Evolutionary conservation across 2,888 invertebrate genomes (phyloP).

Genomic region (Protophormia terraenovae): DNA sequence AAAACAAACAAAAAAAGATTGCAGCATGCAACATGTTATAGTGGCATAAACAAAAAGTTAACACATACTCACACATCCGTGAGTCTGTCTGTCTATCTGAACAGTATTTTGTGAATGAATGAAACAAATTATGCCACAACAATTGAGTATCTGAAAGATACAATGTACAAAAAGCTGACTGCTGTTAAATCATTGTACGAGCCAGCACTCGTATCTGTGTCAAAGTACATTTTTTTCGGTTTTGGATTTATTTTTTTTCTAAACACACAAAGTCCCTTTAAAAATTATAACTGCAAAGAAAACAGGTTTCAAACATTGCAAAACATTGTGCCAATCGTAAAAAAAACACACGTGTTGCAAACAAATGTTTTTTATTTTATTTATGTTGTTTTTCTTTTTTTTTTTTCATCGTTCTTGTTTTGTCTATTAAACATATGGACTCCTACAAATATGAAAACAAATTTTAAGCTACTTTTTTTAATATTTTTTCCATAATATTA

Average conservation of each 20-base stretch:
- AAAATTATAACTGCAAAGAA: constrained; percentile 8
- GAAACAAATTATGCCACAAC: constrained; percentile 53
- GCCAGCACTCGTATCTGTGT: constrained; percentile 39
- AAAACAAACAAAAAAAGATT: constrained; percentile 31
- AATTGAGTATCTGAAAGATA: constrained; percentile 22
- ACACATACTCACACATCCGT: not conserved
- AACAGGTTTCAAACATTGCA: constrained; percentile 54
- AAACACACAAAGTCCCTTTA: constrained; percentile 43
- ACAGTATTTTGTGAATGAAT: constrained; percentile 46
- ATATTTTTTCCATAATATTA: constrained; percentile 26
- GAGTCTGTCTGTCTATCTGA: not conserved
- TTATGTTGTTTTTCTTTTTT: not conserved
- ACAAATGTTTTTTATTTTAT: constrained; percentile 53
- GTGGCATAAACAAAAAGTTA: constrained; percentile 32
- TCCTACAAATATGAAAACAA: constrained; percentile 58
- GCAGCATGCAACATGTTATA: constrained; percentile 66
- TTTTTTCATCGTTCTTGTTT: too few species aligned
- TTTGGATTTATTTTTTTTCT: not conserved
- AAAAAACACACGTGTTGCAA: constrained; percentile 63
- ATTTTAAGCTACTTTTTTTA: constrained; percentile 38
- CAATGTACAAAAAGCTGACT: constrained; percentile 1
- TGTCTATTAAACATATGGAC: constrained; percentile 43
- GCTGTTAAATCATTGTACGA: constrained; percentile 23
- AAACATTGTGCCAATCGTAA: constrained; percentile 47
- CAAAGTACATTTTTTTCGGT: constrained; percentile 53